phyloP scores from a whole-genome alignment of 1,140 invertebrate species.

The Leptonema lineaticorne region DNA sequence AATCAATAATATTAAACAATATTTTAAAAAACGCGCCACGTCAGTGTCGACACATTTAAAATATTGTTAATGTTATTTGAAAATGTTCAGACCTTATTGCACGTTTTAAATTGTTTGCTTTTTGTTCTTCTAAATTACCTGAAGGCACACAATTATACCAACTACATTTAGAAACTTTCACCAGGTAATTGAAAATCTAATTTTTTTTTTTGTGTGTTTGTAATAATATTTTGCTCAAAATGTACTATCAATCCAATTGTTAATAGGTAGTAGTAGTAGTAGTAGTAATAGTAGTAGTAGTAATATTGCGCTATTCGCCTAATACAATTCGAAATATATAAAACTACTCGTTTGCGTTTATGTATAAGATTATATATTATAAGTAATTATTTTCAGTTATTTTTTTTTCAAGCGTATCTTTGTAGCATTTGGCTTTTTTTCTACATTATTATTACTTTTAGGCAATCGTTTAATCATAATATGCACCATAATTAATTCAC shows the following conservation, averaged over 20 bases:
- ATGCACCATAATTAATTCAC: constrained; percentile 15
- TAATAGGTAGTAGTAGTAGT: too few species aligned
- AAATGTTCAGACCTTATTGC: too few species aligned
- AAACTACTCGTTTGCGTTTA: constrained; percentile 33
- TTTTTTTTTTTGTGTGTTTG: constrained; percentile 14
- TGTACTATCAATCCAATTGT: too few species aligned
- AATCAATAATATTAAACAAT: too few species aligned
- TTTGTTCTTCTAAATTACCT: constrained; percentile 32
- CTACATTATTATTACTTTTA: constrained; percentile 32
- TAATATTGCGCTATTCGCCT: constrained; percentile 20
- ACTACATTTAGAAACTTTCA: constrained; percentile 37
- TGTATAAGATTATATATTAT: constrained; percentile 23
- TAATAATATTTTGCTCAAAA: constrained; percentile 22
- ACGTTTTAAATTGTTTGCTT: constrained; percentile 15
- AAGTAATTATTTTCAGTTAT: constrained; percentile 13
- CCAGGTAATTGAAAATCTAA: constrained; percentile 31
- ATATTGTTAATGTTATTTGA: too few species aligned
- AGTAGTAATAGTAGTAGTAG: too few species aligned
- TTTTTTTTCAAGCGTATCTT: constrained; percentile 28
- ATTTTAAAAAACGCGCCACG: too few species aligned
- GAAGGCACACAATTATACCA: constrained; percentile 40
- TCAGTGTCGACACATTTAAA: too few species aligned
- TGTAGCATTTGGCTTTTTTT: constrained; percentile 23
- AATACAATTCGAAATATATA: constrained; percentile 32
- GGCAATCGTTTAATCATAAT: constrained; percentile 26